Evolutionary conservation across 2,113 vertebrate species (phyloP).

Genomic region (Centrocercus urophasianus): DNA sequence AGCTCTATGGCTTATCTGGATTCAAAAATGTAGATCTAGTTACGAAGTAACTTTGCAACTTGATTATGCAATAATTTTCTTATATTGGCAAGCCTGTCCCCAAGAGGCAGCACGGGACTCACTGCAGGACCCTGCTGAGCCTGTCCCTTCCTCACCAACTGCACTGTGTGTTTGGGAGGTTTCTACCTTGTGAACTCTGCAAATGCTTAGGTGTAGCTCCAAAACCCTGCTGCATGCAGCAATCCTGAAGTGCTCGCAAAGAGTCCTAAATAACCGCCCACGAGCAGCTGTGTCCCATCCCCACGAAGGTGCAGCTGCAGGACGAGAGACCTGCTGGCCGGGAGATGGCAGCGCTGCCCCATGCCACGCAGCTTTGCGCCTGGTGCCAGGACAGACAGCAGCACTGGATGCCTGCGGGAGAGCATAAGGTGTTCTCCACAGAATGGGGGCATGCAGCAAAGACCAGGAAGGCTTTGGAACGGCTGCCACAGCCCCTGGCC

Average conservation of each 20-base stretch:
- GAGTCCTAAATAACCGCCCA: background rate
- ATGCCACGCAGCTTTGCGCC: background rate
- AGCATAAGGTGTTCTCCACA: background rate
- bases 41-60: too few species aligned
- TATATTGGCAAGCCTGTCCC: background rate
- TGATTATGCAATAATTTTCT: too few species aligned
- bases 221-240: background rate
- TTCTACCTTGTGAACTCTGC: background rate
- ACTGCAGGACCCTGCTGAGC: background rate
- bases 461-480: too few species aligned
- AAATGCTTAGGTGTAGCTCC: background rate
- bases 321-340: background rate
- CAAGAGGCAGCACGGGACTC: background rate
- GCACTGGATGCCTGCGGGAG: background rate
- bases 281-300: background rate
- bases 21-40: background rate
- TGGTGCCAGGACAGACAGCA: background rate
- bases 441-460: background rate
- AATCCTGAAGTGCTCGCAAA: background rate
- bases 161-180: background rate
- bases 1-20: background rate
- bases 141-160: background rate
- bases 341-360: background rate
- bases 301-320: background rate
- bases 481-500: too few species aligned